Percentiles rank a stretch among this genome's conserved stretches.
Conservation (phyloP, 1,140 invertebrate genomes). For the Lepidurus apus region DNA sequence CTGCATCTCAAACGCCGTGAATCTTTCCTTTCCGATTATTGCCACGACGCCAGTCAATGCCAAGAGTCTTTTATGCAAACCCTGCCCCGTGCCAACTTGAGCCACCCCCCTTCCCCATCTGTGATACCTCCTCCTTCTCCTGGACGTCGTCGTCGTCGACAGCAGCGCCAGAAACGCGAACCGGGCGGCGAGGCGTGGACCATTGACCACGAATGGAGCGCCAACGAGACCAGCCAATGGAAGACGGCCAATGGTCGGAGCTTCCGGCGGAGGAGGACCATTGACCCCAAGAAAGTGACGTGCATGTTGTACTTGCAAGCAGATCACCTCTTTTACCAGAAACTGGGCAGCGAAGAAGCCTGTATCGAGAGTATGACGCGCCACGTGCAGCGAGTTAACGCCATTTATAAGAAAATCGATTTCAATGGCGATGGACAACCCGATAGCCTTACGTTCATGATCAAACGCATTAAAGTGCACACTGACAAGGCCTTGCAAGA, state of each 20-base stretch:
- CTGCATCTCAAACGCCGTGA: slow-evolving; percentile 36
- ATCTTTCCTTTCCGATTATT: background rate
- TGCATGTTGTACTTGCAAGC: slow-evolving; percentile 92
- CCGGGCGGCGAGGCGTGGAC: background rate
- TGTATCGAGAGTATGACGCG: slow-evolving; percentile 92
- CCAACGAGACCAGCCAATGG: background rate
- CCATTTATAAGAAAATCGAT: slow-evolving; percentile 85
- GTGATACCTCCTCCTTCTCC: background rate
- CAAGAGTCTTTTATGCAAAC: background rate
- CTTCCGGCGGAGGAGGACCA: slow-evolving; percentile 51
- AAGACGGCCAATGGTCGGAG: background rate
- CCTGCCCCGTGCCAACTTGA: background rate
- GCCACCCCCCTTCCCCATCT: background rate
- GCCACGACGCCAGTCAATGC: background rate
- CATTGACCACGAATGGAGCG: slow-evolving; percentile 25
- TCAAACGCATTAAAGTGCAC: slow-evolving; percentile 91
- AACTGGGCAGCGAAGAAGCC: slow-evolving; percentile 85
- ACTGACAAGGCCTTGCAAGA: slow-evolving; percentile 73
- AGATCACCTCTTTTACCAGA: slow-evolving; percentile 87
- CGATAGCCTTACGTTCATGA: slow-evolving; percentile 93
- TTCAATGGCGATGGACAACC: slow-evolving; percentile 86
- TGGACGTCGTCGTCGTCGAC: background rate
- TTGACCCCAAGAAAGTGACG: slow-evolving; percentile 64
- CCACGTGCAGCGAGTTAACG: slow-evolving; percentile 87
- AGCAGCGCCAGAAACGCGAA: background rate